Evolutionary conservation across 2,113 vertebrate genomes (phyloP).

Genomic region (Eurypyga helias): DNA sequence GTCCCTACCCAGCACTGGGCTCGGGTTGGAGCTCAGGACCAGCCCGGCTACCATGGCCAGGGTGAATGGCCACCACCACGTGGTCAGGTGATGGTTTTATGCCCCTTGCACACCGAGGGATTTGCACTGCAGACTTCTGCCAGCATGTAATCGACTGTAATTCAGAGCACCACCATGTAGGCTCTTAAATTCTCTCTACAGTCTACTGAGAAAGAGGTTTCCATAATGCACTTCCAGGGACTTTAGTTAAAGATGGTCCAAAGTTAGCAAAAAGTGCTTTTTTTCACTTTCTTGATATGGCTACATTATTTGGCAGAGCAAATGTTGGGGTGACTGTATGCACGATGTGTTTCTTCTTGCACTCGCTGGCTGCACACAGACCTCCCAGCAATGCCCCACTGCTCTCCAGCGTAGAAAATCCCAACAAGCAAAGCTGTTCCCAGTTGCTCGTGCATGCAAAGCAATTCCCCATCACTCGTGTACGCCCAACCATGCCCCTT

Average conservation of each 20-base stretch:
- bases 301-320: not conserved
- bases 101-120: not conserved
- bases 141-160: not conserved
- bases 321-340: not conserved
- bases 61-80: fast-evolving
- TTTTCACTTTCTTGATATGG: not conserved
- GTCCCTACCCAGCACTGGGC: not conserved
- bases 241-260: not conserved
- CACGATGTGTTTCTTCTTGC: too few relatives aligned
- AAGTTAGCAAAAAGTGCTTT: not conserved
- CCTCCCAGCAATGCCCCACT: not conserved
- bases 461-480: not conserved
- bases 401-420: not conserved
- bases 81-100: fast-evolving
- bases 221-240: not conserved
- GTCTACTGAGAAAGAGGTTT: not conserved
- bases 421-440: not conserved
- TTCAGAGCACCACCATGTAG: not conserved
- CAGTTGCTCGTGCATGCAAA: fast-evolving
- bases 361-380: fast-evolving
- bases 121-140: not conserved
- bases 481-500: fast-evolving
- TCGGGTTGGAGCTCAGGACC: not conserved
- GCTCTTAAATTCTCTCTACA: not conserved
- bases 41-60: not conserved